Evolutionary conservation across 2,888 invertebrate genomes (phyloP), one percentile per base, ranked within the genome.

Genomic region (Rutpela maculata): DNA sequence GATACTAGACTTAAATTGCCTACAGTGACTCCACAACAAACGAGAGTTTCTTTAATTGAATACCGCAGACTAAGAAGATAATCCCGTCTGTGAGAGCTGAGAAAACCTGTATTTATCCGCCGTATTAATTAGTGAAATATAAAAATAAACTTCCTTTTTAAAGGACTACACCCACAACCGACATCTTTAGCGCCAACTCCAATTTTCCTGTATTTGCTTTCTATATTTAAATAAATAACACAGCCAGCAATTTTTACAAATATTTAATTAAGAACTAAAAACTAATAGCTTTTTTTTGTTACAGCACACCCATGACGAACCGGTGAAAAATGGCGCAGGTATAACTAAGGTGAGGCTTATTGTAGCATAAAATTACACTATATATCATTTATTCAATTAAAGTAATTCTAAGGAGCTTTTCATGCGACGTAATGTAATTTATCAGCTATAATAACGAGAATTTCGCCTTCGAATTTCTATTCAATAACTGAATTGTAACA

Each of bases 271-370:
- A 73, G 9, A 26, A 76, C n/a, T 5, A 22, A 22, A 15, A 17
- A 31, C 63, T 72, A 72, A 72, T 72, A 43, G 22, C 78, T 80
- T 81, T 80, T 83, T 84, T 88, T 88, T 88, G 86, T 91, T 91
- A 74, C 90, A 91, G 91, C 90, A 91, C 86, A 88, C 90, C 77
- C 90, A 90, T 84, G 90, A 91, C 84, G 90, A 89, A 77, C 86
- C 89, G 71, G 85, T 88, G 79, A 90, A 89, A 85, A 89, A 89
- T 88, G 89, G 89, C 84, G 83, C 88, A 80, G 89, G 89, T 84
- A 86, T 88, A 82, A 90, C 89, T 85, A 90, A 90, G 90, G 91
- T 91, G 86, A 88, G 85, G 59, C 59, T 12, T 18, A 57, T 57
- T 59, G 59, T 59, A 59, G 59, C n/a, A 50, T n/a, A n/a, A n/a